These are phyloP conservation scores for Spatula versicolor DNA, from an alignment of 2,797 vertebrate genomes.

Conservation along the genomic window DNA sequence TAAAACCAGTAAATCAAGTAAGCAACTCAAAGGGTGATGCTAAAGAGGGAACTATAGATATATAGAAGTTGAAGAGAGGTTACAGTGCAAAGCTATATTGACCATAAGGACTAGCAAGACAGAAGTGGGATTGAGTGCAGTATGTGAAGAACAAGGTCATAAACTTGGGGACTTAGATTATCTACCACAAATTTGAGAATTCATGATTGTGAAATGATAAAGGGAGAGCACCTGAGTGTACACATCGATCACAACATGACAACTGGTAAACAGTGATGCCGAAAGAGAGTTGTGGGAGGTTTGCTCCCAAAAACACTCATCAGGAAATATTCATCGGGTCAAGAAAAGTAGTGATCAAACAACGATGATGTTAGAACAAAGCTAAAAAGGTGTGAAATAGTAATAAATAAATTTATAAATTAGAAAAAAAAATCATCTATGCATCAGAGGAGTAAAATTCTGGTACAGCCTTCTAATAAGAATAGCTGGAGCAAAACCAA, in stretches of 20 bases:
- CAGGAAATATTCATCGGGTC: background rate
- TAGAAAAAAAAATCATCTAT: background rate
- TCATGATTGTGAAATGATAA: background rate
- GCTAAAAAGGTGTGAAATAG: background rate
- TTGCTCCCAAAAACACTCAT: background rate
- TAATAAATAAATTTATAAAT: background rate
- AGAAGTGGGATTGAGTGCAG: background rate
- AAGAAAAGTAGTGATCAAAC: background rate
- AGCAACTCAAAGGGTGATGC: background rate
- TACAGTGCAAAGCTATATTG: background rate
- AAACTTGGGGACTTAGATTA: background rate
- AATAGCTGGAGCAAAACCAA: background rate
- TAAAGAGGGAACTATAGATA: background rate
- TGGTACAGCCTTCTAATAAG: background rate
- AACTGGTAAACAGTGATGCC: slow-evolving; percentile 20
- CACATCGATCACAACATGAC: slow-evolving; percentile 32
- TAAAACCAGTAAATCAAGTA: background rate
- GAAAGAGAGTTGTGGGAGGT: background rate
- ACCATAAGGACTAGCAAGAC: background rate
- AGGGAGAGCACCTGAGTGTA: slow-evolving; percentile 39
- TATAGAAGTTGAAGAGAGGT: background rate
- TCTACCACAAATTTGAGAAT: background rate
- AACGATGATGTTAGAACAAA: background rate
- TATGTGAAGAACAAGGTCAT: background rate
- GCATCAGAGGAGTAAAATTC: background rate